Evolutionary conservation across 1,140 invertebrate species (phyloP), one percentile per base, ranked within the genome.

Genomic region (Latrodectus geometricus): DNA sequence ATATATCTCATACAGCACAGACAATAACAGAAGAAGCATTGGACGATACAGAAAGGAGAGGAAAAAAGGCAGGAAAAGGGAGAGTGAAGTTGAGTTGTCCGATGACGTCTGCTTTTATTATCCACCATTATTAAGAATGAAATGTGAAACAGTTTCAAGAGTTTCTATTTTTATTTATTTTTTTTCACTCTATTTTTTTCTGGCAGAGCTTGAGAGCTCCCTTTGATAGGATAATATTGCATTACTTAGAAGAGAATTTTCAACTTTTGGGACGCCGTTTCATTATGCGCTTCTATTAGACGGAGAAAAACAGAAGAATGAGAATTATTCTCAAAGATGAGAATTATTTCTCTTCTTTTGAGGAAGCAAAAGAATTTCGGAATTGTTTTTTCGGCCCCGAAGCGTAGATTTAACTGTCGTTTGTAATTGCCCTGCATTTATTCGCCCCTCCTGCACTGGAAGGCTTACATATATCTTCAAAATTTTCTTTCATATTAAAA

Each of bases 41-140:
- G 70, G 81, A 52, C 73, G 81, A 86, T 54, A 74, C 35, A 70
- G 15, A 86, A 86, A 80, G 68, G 49, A 68, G 66, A 49, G 17
- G 66, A 23, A 9, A 49, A 49, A 76, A 48, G 52, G 9, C 49
- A 56, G 52, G 52, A 56, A 82, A 82, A 73, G 79, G 20, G 52
- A 49, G 69, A 75, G 81, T 50, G 21, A 48, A 78, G 83, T 86
- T 77, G 83, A 86, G 83, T 86, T 86, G 83, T 86, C 49, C 68
- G 83, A 86, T 86, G 83, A 86, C 83, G 83, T 86, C 83, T 86
- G 83, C 83, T 86, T 86, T 86, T 86, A 86, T 86, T 86, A 77
- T 78, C 74, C 52, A 65, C 83, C 65, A 77, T 86, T 86, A 86
- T 86, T 86, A 86, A 86, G 56, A 20, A 65, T 52, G 65, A 79